Evolutionary conservation across 2,888 invertebrate species (phyloP), one percentile per base, ranked within the genome.

Genomic region (Amaurobius ferox): DNA sequence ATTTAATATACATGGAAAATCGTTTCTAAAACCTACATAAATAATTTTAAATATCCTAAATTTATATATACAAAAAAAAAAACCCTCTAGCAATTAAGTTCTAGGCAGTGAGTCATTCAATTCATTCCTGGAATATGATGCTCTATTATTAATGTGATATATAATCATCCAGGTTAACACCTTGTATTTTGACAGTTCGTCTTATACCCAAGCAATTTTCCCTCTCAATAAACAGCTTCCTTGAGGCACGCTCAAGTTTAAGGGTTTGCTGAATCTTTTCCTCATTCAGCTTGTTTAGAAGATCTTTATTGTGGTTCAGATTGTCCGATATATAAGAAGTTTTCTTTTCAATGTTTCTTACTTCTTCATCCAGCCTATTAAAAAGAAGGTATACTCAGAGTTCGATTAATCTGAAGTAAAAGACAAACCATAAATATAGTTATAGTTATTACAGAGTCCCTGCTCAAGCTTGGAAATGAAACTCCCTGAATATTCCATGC

Each of bases 131-230:
- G n/a, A n/a, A n/a, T n/a, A n/a, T n/a, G n/a, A n/a, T n/a, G n/a
- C n/a, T n/a, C n/a, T n/a, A n/a, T n/a, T n/a, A n/a, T n/a, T n/a
- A n/a, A n/a, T n/a, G n/a, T n/a, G n/a, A n/a, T n/a, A 68, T 26
- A 26, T 68, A 68, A 28, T 68, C 68, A 40, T 68, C 23, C 3
- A 68, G 40, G 26, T 68, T 32, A 0, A 68, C 1, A 2, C 68
- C 68, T 68, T 83, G 70, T 26, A 83, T 23, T 30, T 62, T 29
- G 5, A 71, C 29, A 7, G 83, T 70, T 48, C 83, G 76, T 2
- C 83, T 68, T 9, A 77, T 6, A 1, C 83, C 83, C 3, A 83
- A 26, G 29, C 83, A 83, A 40, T 77, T 70, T 26, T 83, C 83
- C n/a, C 64, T 29, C 11, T 83, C 83, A 6, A 83, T 77, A 39